A percentile compares a stretch with the other conserved stretches of the same genome.
These are phyloP conservation scores for Mormyrus lacerda DNA, from an alignment of 2,113 vertebrate species.

Conservation along the genomic window DNA sequence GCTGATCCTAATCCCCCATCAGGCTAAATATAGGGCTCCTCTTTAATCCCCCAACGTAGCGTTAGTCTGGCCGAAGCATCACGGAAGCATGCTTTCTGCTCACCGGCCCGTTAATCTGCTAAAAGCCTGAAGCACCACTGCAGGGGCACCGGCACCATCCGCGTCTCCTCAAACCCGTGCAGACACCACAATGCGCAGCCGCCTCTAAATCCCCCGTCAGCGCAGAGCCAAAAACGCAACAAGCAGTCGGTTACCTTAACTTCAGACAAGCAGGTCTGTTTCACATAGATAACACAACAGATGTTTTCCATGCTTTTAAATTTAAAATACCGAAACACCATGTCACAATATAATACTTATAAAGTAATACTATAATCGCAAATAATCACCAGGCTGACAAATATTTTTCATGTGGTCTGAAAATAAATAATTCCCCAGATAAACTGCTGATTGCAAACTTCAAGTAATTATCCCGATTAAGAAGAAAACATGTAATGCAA, in stretches of 20 bases:
- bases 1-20: not conserved
- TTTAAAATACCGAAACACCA: not conserved
- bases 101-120: not conserved
- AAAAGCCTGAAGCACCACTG: not conserved
- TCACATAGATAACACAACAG: not conserved
- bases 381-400: not conserved
- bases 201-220: not conserved
- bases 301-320: not conserved
- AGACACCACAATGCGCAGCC: not conserved
- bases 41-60: conserved; percentile 4
- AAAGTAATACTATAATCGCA: not conserved
- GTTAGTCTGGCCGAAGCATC: not conserved
- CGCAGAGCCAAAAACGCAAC: not conserved
- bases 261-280: not conserved
- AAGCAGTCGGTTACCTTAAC: not conserved
- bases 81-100: not conserved
- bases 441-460: not conserved
- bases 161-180: not conserved
- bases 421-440: not conserved
- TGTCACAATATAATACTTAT: not conserved
- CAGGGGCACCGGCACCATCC: not conserved
- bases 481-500: not conserved
- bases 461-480: not conserved
- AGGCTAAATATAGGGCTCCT: conserved; percentile 11
- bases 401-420: not conserved